Percentiles rank a stretch among this genome's conserved stretches.
These are phyloP conservation scores for Sorex maritimensis DNA, from an alignment of 2,797 vertebrate genomes.

Conservation along the genomic window DNA sequence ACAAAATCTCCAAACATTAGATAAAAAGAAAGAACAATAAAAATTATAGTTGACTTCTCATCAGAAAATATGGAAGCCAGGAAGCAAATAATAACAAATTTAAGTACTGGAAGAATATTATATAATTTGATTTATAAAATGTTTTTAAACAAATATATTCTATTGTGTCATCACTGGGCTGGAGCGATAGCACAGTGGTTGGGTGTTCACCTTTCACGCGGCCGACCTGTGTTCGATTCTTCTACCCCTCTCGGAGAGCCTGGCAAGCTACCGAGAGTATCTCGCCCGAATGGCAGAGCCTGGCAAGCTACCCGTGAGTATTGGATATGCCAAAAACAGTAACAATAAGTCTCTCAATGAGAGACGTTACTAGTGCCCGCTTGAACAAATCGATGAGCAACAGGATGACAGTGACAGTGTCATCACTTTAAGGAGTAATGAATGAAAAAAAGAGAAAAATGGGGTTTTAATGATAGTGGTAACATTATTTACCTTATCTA, in stretches of 20 bases:
- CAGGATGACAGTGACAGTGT: too few relatives aligned
- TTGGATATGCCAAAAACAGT: too few relatives aligned
- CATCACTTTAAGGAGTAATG: background rate
- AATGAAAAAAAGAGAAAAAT: background rate
- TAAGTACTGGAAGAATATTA: conserved; percentile 25
- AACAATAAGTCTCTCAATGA: too few relatives aligned
- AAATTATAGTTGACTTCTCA: conserved; percentile 30
- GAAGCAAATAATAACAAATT: background rate
- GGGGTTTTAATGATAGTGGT: background rate
- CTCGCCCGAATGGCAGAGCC: too few relatives aligned
- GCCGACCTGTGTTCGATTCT: too few relatives aligned
- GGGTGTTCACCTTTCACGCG: background rate
- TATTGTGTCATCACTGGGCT: background rate
- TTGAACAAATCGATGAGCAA: too few relatives aligned
- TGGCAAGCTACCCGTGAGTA: too few relatives aligned
- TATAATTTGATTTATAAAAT: background rate
- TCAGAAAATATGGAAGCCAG: conserved; percentile 16
- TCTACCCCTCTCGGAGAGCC: too few relatives aligned
- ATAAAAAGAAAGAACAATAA: background rate
- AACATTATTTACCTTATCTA: conserved; percentile 33
- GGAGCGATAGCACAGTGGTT: too few relatives aligned
- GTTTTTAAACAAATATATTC: conserved; percentile 29
- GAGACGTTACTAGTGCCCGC: too few relatives aligned
- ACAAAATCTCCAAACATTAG: background rate
- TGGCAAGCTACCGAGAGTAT: too few relatives aligned